phyloP scores from a whole-genome alignment of 2,113 vertebrate genomes.

The Chaetorhynchus papuensis region DNA sequence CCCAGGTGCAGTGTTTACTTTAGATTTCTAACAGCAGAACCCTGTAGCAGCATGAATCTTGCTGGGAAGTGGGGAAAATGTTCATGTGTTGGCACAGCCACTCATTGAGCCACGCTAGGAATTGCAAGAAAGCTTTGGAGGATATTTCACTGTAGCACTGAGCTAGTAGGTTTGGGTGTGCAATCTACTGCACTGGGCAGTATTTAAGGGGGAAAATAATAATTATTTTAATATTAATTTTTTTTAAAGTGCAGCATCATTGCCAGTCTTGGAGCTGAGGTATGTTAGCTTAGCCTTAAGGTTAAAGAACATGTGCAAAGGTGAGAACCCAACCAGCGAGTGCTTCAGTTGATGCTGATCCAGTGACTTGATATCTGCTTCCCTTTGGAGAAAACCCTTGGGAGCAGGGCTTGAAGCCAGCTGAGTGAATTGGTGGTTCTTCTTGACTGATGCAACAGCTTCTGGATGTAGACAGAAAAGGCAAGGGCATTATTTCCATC shows the following conservation, averaged over 20 bases:
- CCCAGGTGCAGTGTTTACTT: neutral
- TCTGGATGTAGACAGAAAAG: neutral
- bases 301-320: neutral
- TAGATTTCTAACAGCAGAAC: neutral
- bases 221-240: too few relatives aligned
- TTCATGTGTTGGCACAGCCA: rapidly evolving
- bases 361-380: neutral
- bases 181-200: neutral
- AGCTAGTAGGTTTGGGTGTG: neutral
- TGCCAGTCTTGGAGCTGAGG: neutral
- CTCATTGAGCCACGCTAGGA: neutral
- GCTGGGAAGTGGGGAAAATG: neutral
- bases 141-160: neutral
- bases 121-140: neutral
- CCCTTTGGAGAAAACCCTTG: neutral
- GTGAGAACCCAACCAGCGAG: neutral
- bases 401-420: neutral
- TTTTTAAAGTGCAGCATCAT: neutral
- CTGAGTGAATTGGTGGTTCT: neutral
- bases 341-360: neutral
- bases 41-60: neutral
- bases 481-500: neutral
- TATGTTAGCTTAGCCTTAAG: neutral
- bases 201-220: neutral
- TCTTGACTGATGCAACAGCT: neutral